These are phyloP conservation scores for Eonycteris spelaea DNA, from an alignment of 2,113 vertebrate species.

Conservation along the genomic window DNA sequence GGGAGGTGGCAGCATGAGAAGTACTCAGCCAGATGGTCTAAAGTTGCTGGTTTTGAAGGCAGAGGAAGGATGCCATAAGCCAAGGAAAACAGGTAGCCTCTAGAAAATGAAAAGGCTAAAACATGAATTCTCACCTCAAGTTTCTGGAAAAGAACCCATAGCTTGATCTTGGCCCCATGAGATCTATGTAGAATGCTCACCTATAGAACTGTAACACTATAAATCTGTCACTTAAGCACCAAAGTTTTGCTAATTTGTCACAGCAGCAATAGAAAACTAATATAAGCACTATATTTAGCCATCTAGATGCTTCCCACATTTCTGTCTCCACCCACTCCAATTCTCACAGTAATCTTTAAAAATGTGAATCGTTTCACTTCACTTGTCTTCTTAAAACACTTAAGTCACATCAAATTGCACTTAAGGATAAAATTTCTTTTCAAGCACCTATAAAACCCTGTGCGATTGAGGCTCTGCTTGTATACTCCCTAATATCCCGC, in stretches of 20 bases:
- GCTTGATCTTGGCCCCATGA: neutral
- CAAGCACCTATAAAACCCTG: neutral
- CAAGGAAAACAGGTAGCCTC: neutral
- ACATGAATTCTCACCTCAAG: neutral
- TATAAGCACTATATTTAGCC: neutral
- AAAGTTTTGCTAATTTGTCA: neutral
- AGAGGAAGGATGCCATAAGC: neutral
- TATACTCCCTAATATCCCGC: neutral
- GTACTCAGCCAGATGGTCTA: neutral
- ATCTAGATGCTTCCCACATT: neutral
- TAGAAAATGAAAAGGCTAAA: neutral
- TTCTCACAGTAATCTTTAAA: neutral
- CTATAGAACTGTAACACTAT: neutral
- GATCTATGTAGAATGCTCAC: neutral
- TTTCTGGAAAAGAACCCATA: neutral
- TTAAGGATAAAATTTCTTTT: neutral
- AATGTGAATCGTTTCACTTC: neutral
- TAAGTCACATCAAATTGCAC: neutral
- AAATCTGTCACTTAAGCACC: neutral
- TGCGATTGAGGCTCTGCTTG: neutral
- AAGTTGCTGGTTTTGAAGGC: neutral
- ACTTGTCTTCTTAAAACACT: neutral
- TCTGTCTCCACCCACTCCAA: neutral
- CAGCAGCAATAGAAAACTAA: neutral
- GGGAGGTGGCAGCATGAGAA: neutral